Conservation (phyloP, 2,797 vertebrate species). For the Botia almorhae region DNA sequence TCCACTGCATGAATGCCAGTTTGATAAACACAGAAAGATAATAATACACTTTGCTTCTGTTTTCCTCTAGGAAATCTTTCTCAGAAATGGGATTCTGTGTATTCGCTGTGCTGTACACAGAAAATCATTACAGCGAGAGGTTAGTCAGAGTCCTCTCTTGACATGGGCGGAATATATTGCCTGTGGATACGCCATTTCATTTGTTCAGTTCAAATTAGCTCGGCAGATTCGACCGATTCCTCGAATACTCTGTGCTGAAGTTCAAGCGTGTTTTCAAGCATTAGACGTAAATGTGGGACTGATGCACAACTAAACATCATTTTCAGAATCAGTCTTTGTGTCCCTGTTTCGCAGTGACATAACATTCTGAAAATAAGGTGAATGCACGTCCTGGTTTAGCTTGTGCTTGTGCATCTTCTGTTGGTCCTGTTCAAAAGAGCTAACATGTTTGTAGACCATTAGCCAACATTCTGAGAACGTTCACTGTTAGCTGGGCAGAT, state of each 20-base stretch:
- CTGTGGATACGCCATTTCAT: neutral
- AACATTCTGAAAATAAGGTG: neutral
- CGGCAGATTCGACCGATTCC: neutral
- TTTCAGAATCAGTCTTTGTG: neutral
- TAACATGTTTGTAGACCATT: no score
- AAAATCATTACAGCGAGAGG: slow-evolving; percentile 3
- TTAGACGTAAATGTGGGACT: neutral
- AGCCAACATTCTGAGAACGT: no score
- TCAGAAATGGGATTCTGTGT: slow-evolving; percentile 16
- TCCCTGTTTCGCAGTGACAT: neutral
- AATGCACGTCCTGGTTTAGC: no score
- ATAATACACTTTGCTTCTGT: neutral
- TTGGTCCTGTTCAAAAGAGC: no score
- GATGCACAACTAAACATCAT: neutral
- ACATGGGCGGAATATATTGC: neutral
- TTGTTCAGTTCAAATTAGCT: neutral
- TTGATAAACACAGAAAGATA: slow-evolving; percentile 30
- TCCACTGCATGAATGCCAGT: slow-evolving; percentile 2
- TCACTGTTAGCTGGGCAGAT: neutral
- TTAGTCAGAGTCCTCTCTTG: slow-evolving; percentile 8
- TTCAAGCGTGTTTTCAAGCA: neutral
- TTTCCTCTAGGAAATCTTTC: slow-evolving; percentile 14
- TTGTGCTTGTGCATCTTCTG: no score
- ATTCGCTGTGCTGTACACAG: neutral
- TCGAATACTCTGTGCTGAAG: neutral